Evolutionary conservation across 2,888 invertebrate genomes (phyloP).

Genomic region (Mythimna lalbum): DNA sequence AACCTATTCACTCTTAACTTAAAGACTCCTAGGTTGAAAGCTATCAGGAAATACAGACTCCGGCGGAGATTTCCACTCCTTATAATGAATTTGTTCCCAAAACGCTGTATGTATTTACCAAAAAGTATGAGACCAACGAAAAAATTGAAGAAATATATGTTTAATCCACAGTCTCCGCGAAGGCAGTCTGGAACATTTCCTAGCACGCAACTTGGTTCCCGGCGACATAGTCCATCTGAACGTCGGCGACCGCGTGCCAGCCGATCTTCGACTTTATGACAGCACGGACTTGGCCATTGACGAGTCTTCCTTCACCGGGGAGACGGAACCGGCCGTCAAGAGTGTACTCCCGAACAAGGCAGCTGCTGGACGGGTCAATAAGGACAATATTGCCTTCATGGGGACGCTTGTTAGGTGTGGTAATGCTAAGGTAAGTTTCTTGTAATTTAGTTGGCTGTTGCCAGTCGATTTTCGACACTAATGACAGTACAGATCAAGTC

Average conservation of each 20-base stretch:
- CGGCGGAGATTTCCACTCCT: too few relatives aligned
- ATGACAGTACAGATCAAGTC: background rate
- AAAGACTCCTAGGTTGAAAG: too few relatives aligned
- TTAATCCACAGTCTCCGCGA: slow-evolving; percentile 94
- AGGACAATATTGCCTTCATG: slow-evolving; percentile 98
- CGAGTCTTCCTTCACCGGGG: slow-evolving; percentile 99
- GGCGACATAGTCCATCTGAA: slow-evolving; percentile 98
- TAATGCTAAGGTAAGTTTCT: slow-evolving; percentile 94
- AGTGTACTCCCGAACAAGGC: slow-evolving; percentile 92
- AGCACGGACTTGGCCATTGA: slow-evolving; percentile 98
- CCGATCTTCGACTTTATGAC: slow-evolving; percentile 98
- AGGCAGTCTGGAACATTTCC: slow-evolving; percentile 96
- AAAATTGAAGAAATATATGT: too few relatives aligned
- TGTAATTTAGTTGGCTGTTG: background rate
- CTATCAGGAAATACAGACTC: too few relatives aligned
- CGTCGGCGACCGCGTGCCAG: slow-evolving; percentile 99
- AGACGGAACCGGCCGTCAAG: slow-evolving; percentile 98
- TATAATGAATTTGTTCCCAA: too few relatives aligned
- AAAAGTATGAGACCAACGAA: too few relatives aligned
- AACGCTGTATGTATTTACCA: too few relatives aligned
- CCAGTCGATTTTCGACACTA: background rate
- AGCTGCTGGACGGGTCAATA: slow-evolving; percentile 92
- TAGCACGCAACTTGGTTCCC: slow-evolving; percentile 98
- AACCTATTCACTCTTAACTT: too few relatives aligned
- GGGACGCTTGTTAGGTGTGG: slow-evolving; percentile 99